These are phyloP conservation scores for Alcedo atthis DNA, from an alignment of 2,797 vertebrate species.

Conservation along the genomic window DNA sequence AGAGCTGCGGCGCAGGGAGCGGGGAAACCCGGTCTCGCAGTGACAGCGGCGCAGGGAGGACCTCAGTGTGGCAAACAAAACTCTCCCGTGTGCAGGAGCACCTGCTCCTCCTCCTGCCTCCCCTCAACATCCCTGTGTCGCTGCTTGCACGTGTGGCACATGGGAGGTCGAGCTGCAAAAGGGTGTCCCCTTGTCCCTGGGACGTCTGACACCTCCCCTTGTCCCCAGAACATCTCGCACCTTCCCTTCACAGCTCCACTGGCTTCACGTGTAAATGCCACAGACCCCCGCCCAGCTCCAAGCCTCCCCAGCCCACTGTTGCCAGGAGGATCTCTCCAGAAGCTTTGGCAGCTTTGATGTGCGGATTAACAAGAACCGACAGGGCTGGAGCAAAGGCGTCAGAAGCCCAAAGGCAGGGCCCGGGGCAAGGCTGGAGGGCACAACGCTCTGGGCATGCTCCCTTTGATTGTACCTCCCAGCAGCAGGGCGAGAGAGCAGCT, in stretches of 20 bases:
- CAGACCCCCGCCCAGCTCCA: neutral
- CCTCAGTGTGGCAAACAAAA: fast-evolving
- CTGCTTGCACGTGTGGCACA: fast-evolving
- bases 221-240: fast-evolving
- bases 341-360: slow-evolving; percentile 37
- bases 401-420: slow-evolving; percentile 45
- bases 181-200: neutral
- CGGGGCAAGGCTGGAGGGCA: neutral
- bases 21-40: neutral
- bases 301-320: fast-evolving
- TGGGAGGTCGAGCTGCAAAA: fast-evolving
- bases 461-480: neutral
- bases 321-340: neutral
- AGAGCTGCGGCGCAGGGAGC: neutral
- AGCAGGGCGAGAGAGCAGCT: neutral
- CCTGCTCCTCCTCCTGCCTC: neutral
- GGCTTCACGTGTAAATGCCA: fast-evolving
- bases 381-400: neutral
- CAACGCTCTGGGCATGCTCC: fast-evolving
- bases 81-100: fast-evolving
- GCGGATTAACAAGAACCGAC: neutral
- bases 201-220: fast-evolving
- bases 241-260: too few species aligned
- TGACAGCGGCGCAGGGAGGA: fast-evolving
- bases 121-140: neutral